Conservation (phyloP, 2,113 vertebrate species). For the Cairina moschata region DNA sequence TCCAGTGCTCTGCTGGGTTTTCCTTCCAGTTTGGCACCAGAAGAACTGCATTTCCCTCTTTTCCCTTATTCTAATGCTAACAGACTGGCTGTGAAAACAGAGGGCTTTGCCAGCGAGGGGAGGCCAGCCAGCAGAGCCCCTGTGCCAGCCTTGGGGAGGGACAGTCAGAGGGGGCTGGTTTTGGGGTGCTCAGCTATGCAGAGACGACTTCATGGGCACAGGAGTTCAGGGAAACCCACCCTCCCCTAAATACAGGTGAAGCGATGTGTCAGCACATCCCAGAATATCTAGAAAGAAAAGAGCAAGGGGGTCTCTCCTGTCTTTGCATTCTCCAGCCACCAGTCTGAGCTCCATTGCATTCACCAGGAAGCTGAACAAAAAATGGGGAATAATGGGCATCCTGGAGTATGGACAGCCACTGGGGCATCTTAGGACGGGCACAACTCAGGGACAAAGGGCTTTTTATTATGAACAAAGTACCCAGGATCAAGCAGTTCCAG, state of each 20-base stretch:
- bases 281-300: not conserved
- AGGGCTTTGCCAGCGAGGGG: not conserved
- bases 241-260: fast-evolving
- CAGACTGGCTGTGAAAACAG: not conserved
- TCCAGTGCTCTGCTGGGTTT: not conserved
- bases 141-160: not conserved
- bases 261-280: not conserved
- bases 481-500: not conserved
- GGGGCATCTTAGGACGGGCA: not conserved
- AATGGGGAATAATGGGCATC: not conserved
- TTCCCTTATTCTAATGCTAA: constrained; percentile 35
- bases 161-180: not conserved
- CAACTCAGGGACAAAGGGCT: not conserved
- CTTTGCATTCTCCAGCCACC: not conserved
- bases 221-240: not conserved
- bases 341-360: not conserved
- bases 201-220: not conserved
- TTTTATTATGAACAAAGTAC: not conserved
- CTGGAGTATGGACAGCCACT: not conserved
- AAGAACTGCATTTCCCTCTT: not conserved
- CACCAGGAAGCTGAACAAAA: not conserved
- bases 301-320: not conserved
- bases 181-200: fast-evolving
- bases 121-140: constrained; percentile 23
- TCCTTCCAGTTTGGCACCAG: constrained; percentile 6